These are phyloP conservation scores for Hypomecis atomaria DNA, from an alignment of 2,888 invertebrate species.

Conservation along the genomic window DNA sequence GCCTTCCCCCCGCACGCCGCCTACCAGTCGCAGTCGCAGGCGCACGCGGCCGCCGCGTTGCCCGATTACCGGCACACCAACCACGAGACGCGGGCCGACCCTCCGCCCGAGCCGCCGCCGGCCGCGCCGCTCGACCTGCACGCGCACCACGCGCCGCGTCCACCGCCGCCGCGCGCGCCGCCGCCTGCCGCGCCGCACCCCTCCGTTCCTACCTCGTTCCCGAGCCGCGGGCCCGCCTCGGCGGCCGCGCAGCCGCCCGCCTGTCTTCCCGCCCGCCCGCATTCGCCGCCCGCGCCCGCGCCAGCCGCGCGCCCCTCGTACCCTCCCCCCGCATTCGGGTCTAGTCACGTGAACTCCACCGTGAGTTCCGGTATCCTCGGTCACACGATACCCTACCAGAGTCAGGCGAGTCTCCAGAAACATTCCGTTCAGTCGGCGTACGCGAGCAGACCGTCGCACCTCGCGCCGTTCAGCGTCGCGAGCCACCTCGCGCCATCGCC, in stretches of 20 bases:
- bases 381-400: slow-evolving; percentile 76
- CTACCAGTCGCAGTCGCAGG: slow-evolving; percentile 77
- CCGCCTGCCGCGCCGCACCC: slow-evolving; percentile 57
- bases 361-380: slow-evolving; percentile 76
- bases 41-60: slow-evolving; percentile 76
- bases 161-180: slow-evolving; percentile 59
- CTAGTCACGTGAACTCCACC: slow-evolving; percentile 82
- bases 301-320: slow-evolving; percentile 74
- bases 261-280: slow-evolving; percentile 72
- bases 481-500: slow-evolving; percentile 79
- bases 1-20: slow-evolving; percentile 75
- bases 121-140: slow-evolving; percentile 73
- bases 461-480: slow-evolving; percentile 72
- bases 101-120: slow-evolving; percentile 62
- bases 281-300: slow-evolving; percentile 62
- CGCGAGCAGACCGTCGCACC: slow-evolving; percentile 72
- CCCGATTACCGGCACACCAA: slow-evolving; percentile 80
- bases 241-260: slow-evolving; percentile 62
- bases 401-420: slow-evolving; percentile 79
- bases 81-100: slow-evolving; percentile 84
- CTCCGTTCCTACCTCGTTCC: slow-evolving; percentile 75
- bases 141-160: slow-evolving; percentile 65
- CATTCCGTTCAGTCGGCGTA: slow-evolving; percentile 78
- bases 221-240: slow-evolving; percentile 66
- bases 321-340: slow-evolving; percentile 75